Conservation (phyloP, 2,888 invertebrate species). For the Meloe dianella region DNA sequence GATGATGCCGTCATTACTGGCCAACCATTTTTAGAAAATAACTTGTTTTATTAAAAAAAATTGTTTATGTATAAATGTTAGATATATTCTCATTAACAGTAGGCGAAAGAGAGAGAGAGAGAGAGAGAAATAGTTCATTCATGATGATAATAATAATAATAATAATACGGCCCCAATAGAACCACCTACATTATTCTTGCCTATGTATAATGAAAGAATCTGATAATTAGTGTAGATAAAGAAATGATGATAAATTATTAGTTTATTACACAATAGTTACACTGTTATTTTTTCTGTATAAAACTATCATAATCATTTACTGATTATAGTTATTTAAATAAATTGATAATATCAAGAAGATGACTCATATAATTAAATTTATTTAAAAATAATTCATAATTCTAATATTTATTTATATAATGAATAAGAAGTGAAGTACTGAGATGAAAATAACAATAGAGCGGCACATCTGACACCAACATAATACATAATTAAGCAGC, state of each 20-base stretch:
- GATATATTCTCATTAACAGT: background rate
- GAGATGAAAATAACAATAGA: too few relatives aligned
- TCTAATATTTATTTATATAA: background rate
- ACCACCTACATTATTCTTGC: background rate
- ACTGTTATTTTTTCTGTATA: background rate
- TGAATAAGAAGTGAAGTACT: background rate
- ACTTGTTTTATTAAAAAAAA: background rate
- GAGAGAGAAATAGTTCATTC: background rate
- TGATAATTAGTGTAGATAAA: background rate
- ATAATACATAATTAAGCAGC: too few relatives aligned
- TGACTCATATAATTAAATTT: background rate
- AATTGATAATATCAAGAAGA: background rate
- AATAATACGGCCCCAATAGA: background rate
- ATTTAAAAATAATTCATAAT: background rate
- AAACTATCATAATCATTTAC: background rate
- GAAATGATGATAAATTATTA: background rate
- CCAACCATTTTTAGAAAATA: background rate
- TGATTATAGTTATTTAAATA: background rate
- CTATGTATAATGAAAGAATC: background rate
- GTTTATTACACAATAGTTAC: background rate
- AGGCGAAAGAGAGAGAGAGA: background rate
- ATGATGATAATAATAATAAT: background rate
- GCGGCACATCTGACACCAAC: too few relatives aligned
- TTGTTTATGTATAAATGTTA: background rate
- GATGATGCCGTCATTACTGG: slow-evolving; percentile 23